These are phyloP conservation scores for Cosmia pyralina DNA, from an alignment of 2,888 invertebrate species.

Conservation along the genomic window DNA sequence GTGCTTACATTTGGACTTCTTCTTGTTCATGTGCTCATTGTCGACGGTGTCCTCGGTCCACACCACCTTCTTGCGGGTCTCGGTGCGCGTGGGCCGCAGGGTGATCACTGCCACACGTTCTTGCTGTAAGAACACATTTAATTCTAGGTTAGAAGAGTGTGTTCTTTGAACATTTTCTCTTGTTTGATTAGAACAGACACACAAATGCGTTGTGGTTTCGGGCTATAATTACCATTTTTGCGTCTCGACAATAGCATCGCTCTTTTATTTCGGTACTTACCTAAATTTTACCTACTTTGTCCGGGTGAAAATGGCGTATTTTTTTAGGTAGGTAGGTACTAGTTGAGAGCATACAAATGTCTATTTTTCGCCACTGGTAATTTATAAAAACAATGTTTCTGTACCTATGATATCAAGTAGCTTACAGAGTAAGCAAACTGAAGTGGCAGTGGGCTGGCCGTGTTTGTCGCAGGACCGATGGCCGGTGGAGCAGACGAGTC, in stretches of 20 bases:
- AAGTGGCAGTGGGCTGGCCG: no score
- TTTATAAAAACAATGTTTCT: no score
- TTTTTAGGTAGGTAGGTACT: no score
- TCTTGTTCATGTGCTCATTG: conserved; percentile 98
- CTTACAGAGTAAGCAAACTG: no score
- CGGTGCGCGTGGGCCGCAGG: conserved; percentile 75
- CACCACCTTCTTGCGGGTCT: conserved; percentile 93
- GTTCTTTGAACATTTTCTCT: not conserved
- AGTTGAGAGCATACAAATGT: no score
- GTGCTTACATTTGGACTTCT: conserved; percentile 98
- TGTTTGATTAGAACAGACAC: not conserved
- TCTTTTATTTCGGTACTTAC: no score
- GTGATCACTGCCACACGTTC: conserved; percentile 84
- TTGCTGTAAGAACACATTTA: conserved; percentile 58
- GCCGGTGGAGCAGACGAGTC: no score
- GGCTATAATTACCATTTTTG: not conserved
- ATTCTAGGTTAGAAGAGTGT: not conserved
- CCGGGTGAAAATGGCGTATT: no score
- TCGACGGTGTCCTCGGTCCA: conserved; percentile 98
- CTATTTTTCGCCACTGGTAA: no score
- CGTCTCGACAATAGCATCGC: not conserved
- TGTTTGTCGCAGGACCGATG: no score
- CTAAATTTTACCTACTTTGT: no score
- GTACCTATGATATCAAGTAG: no score
- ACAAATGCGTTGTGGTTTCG: not conserved